Evolutionary conservation across 2,113 vertebrate species (phyloP).

Genomic region (Arenaria interpres): DNA sequence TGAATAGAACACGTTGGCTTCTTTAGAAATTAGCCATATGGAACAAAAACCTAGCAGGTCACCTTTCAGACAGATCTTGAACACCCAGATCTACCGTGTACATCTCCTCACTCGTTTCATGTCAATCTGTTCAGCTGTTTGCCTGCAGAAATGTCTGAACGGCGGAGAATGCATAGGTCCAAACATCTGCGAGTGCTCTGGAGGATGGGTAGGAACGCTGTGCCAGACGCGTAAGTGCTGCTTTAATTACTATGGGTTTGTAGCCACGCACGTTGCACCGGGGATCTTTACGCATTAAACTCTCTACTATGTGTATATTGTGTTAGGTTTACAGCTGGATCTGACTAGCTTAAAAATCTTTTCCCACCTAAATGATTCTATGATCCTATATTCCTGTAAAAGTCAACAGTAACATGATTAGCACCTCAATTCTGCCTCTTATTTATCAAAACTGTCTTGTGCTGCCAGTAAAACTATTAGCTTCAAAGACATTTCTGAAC

Average conservation of each 20-base stretch:
- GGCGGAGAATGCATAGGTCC: constrained; percentile 74
- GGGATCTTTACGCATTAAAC: rapidly evolving
- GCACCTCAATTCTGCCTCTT: neutral
- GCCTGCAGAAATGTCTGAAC: constrained; percentile 77
- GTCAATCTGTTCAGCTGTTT: constrained; percentile 65
- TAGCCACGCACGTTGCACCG: rapidly evolving
- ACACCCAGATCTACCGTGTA: neutral
- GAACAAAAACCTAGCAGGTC: neutral
- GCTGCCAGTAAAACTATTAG: neutral
- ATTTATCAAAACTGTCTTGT: neutral
- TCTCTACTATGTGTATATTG: neutral
- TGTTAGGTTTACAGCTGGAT: neutral
- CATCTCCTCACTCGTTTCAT: neutral
- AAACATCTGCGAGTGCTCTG: constrained; percentile 65
- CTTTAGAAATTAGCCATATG: neutral
- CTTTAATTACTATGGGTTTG: neutral
- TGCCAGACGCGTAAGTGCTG: constrained; percentile 82
- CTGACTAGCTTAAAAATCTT: neutral
- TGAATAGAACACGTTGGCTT: neutral
- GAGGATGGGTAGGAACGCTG: constrained; percentile 69
- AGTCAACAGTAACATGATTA: neutral
- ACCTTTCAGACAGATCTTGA: neutral
- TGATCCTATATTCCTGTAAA: neutral
- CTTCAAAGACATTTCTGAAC: neutral
- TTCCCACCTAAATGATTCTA: neutral